Conservation (phyloP, 2,113 vertebrate species). For the Astur gentilis region DNA sequence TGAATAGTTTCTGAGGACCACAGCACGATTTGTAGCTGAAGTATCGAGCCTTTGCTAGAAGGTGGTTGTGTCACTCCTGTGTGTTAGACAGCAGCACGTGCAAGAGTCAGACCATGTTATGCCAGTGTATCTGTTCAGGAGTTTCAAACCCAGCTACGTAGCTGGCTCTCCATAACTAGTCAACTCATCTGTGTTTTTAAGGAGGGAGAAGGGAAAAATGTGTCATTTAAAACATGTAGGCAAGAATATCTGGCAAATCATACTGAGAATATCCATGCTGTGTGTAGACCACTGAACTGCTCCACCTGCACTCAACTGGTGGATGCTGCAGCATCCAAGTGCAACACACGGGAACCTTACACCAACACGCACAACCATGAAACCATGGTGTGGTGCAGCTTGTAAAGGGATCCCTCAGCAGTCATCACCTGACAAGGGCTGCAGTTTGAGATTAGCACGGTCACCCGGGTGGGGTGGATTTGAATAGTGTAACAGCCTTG, state of each 20-base stretch:
- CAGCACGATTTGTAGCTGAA: background rate
- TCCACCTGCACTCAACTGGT: background rate
- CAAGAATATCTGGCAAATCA: background rate
- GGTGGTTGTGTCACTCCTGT: background rate
- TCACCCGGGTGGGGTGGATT: background rate
- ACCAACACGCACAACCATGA: background rate
- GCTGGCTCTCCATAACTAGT: background rate
- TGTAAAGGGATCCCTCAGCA: conserved; percentile 43
- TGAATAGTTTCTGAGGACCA: background rate
- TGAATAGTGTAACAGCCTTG: background rate
- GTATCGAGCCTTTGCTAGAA: background rate
- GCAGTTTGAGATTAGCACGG: conserved; percentile 55
- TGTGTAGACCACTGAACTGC: background rate
- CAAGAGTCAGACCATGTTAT: background rate
- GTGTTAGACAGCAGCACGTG: rapidly evolving
- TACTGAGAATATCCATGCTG: background rate
- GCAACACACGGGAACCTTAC: background rate
- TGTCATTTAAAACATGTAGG: background rate
- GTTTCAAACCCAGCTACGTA: background rate
- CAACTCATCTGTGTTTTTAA: background rate
- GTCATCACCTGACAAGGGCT: conserved; percentile 51
- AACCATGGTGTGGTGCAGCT: background rate
- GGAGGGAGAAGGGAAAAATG: background rate
- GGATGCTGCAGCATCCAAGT: background rate
- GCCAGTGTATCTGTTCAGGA: background rate